Evolutionary conservation across 2,888 invertebrate genomes (phyloP).

Genomic region (Amiota minor): DNA sequence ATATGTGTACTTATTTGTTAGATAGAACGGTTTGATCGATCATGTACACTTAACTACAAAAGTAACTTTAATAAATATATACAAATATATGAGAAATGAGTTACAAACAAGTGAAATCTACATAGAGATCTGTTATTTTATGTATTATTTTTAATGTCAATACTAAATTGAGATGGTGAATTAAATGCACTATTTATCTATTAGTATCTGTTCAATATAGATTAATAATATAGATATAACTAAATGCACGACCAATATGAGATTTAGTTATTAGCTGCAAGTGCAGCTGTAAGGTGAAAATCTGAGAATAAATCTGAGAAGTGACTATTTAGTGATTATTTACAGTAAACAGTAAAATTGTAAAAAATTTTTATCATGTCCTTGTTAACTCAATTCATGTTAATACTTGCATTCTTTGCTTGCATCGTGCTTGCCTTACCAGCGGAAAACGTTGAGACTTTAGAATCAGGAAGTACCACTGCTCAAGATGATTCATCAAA

Average conservation of each 20-base stretch:
- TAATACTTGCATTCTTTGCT: not conserved
- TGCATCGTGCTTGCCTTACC: not conserved
- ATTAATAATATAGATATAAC: conserved; percentile 16
- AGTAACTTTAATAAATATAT: too few species aligned
- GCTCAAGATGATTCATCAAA: conserved; percentile 31
- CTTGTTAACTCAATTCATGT: not conserved
- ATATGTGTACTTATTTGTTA: too few species aligned
- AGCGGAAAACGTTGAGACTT: too few species aligned
- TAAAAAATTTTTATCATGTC: not conserved
- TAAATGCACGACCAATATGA: not conserved
- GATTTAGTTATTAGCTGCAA: conserved; percentile 19
- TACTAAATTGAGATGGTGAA: too few species aligned
- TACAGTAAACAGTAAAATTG: not conserved
- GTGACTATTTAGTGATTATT: not conserved
- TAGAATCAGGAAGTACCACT: too few species aligned
- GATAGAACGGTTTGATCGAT: too few species aligned
- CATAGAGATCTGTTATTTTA: too few species aligned
- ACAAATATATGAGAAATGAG: too few species aligned
- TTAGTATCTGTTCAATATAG: not conserved
- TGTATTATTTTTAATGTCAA: too few species aligned
- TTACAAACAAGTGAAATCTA: too few species aligned
- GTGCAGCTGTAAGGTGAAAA: conserved; percentile 8
- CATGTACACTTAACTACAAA: too few species aligned
- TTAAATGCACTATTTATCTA: too few species aligned
- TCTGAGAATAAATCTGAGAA: not conserved